A percentile compares a stretch with the other conserved stretches of the same genome.
phyloP scores from a whole-genome alignment of 1,140 invertebrate species.

The Heliconius nattereri region DNA sequence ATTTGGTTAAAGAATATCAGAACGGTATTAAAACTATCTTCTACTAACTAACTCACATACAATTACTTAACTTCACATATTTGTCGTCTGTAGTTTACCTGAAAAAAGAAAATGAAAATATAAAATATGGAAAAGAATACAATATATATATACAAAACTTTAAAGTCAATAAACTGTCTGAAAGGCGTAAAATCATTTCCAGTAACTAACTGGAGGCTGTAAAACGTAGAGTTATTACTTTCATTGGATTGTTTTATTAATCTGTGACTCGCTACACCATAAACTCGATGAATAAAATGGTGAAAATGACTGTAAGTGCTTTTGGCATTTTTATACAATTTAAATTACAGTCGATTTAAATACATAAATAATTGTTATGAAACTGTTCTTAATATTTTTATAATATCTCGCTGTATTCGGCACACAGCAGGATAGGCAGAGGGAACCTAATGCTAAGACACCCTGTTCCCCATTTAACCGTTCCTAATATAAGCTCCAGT shows the following conservation, averaged over 20 bases:
- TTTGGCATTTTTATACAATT: background rate
- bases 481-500: no score
- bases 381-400: background rate
- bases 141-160: background rate
- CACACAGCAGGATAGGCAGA: no score
- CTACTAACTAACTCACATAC: background rate
- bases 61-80: background rate
- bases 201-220: constrained; percentile 19
- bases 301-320: background rate
- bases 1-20: no score
- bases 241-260: constrained; percentile 31
- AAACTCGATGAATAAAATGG: background rate
- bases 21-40: no score
- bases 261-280: constrained; percentile 24
- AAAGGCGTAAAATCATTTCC: constrained; percentile 28
- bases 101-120: background rate
- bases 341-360: background rate
- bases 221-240: constrained; percentile 30
- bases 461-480: no score
- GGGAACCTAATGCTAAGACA: no score
- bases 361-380: background rate
- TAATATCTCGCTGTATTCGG: no score
- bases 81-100: background rate
- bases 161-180: constrained; percentile 18
- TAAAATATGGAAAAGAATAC: background rate